Conservation (phyloP, 37 sponge, comb jelly and placozoan genomes). For the Theonella swinhoei region DNA sequence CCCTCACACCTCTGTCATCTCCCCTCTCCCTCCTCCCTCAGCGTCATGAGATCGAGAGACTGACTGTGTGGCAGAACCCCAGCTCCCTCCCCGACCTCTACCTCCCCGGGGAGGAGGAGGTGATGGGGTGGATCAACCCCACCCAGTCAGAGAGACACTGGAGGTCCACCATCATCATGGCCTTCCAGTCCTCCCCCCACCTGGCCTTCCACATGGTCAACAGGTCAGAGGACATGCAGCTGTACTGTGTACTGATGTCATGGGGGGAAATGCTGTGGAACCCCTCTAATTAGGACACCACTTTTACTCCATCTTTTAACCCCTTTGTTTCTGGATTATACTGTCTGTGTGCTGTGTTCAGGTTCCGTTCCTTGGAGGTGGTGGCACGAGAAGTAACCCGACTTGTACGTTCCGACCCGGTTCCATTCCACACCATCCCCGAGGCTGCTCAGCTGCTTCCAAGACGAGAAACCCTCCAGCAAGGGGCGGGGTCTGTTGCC, state of each 20-base stretch:
- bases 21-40: conserved; percentile 6
- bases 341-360: too few species aligned
- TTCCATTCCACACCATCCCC: conserved; percentile 52
- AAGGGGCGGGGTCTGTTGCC: too few species aligned
- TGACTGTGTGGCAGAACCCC: conserved; percentile 75
- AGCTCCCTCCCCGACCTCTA: conserved; percentile 14
- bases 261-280: not conserved
- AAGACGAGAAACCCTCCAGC: too few species aligned
- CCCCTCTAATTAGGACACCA: not conserved
- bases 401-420: conserved; percentile 56
- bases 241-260: not conserved
- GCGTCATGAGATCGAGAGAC: conserved; percentile 75
- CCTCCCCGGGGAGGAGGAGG: conserved; percentile 62
- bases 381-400: conserved; percentile 53
- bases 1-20: not conserved
- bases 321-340: not conserved
- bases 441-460: too few species aligned
- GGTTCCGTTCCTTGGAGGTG: conserved; percentile 44
- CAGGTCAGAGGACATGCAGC: conserved; percentile 28
- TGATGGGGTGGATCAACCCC: conserved; percentile 59
- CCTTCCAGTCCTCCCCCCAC: conserved; percentile 66
- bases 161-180: conserved; percentile 61
- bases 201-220: conserved; percentile 77
- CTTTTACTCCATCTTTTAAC: not conserved
- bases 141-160: conserved; percentile 64